phyloP scores from a whole-genome alignment of 1,140 invertebrate genomes.

The Bicyclus anynana region DNA sequence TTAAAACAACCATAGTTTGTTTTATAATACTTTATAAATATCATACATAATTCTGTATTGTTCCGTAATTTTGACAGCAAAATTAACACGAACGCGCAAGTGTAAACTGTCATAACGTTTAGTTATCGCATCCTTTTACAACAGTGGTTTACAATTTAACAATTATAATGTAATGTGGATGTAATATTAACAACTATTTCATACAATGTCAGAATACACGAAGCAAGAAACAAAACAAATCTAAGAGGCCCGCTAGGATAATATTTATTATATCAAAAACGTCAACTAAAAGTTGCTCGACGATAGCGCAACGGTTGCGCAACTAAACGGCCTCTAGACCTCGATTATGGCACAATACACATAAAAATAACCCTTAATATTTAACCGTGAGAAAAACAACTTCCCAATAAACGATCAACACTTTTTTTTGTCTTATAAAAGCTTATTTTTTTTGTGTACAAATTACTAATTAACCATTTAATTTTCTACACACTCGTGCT shows the following conservation, averaged over 20 bases:
- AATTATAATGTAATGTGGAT: too few relatives aligned
- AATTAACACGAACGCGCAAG: too few relatives aligned
- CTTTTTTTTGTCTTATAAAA: conserved; percentile 23
- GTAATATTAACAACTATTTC: too few relatives aligned
- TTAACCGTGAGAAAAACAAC: conserved; percentile 23
- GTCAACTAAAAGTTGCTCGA: conserved; percentile 8
- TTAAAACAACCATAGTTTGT: too few relatives aligned
- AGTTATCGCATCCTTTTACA: too few relatives aligned
- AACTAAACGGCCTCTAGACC: conserved; percentile 12
- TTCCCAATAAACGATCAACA: conserved; percentile 20
- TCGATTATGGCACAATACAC: conserved; percentile 14
- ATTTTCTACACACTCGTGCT: conserved; percentile 28
- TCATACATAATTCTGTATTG: too few relatives aligned
- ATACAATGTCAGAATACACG: neutral
- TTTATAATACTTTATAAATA: too few relatives aligned
- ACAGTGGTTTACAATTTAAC: too few relatives aligned
- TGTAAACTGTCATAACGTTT: too few relatives aligned
- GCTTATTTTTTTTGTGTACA: conserved; percentile 31
- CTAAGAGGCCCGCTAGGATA: conserved; percentile 14
- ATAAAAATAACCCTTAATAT: conserved; percentile 15
- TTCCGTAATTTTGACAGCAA: too few relatives aligned
- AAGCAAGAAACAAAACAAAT: conserved; percentile 18
- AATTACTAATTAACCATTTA: conserved; percentile 23
- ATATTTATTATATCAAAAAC: conserved; percentile 21
- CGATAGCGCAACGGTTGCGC: conserved; percentile 2